Evolutionary conservation across 2,888 invertebrate species (phyloP), one percentile per base, ranked within the genome.

Genomic region (Rhorus exstirpatorius): DNA sequence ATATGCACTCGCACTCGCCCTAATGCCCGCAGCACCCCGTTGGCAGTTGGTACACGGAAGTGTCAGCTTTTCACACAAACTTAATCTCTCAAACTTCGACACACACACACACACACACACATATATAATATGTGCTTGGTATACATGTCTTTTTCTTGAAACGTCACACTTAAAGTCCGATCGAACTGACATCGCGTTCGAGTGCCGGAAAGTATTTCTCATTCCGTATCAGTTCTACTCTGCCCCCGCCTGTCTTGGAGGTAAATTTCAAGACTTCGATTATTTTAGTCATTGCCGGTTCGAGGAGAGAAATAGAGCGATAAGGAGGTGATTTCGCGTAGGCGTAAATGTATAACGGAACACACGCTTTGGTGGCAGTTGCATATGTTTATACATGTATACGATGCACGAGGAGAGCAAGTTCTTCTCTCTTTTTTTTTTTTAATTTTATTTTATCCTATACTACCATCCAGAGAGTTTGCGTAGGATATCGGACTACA

Each of bases 301-400:
- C 49, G 26, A 63, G 38, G 14, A n/a, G 31, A 14, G 51, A 41
- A 24, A 41, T 12, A 70, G 67, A 44, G 35, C 49, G 51, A 46
- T 44, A 58, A 17, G 31, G 3, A 49, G 19, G 65, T 41, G 12
- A 61, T 60, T 61, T 77, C 8, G 60, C 77, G 77, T 77, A 60
- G 77, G 77, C 49, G 77, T 12, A 63, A 68, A 49, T 68, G 60
- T n/a, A n/a, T 51, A 68, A 68, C 68, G 35, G 51, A 46, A 61
- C n/a, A n/a, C 68, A 26, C 44, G 49, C 55, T 68, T 26, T 24
- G 8, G 26, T 19, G 49, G 49, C 68, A 60, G 60, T 77, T 17
- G 14, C 46, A 65, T 38, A 49, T 68, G 44, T 31, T n/a, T n/a
- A n/a, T 26, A 38, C 24, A 12, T 31, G 35, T 61, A 44, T 10